Evolutionary conservation across 2,797 vertebrate species (phyloP).

Genomic region (Typhlichthys eigenmanni): DNA sequence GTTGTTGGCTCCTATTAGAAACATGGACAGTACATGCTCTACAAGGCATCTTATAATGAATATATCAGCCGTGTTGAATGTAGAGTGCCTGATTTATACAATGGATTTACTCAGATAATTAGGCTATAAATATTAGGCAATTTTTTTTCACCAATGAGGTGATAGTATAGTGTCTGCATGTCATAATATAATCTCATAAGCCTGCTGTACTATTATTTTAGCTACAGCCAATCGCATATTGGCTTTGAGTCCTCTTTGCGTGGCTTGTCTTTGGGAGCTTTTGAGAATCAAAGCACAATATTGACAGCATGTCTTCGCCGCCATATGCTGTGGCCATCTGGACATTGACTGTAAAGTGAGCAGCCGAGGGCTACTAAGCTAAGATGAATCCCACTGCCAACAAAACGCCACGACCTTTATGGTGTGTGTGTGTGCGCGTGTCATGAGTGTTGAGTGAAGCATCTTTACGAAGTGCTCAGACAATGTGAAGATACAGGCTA

Average conservation of each 20-base stretch:
- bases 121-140: no score
- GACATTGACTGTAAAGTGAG: not conserved
- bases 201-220: no score
- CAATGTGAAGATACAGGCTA: conserved; percentile 63
- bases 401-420: conserved; percentile 1
- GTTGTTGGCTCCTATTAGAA: conserved; percentile 66
- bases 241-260: conserved; percentile 31
- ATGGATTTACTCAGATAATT: no score
- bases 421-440: no score
- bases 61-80: conserved; percentile 49
- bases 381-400: conserved; percentile 50
- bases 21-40: conserved; percentile 67
- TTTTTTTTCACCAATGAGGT: no score
- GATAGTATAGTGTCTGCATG: no score
- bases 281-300: conserved; percentile 38
- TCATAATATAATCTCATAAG: not conserved
- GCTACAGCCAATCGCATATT: not conserved
- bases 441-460: conserved; percentile 37
- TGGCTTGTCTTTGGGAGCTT: conserved; percentile 48
- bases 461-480: conserved; percentile 43
- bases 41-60: conserved; percentile 67
- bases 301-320: conserved; percentile 40
- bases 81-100: conserved; percentile 29
- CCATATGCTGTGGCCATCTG: not conserved
- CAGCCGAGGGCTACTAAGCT: conserved; percentile 23